Conservation (phyloP, 2,113 vertebrate species). For the Chloebia gouldiae region DNA sequence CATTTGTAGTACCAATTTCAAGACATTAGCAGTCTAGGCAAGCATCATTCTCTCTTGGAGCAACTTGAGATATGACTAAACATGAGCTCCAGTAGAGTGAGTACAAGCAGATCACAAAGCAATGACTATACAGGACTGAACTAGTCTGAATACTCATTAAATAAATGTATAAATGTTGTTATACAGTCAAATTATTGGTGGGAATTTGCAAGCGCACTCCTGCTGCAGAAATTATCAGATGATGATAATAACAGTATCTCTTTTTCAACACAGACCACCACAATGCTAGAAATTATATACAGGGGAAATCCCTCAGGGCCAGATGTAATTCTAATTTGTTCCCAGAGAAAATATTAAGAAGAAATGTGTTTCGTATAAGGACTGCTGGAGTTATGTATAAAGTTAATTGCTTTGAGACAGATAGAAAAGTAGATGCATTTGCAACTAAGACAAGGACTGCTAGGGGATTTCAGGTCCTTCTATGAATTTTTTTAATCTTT, state of each 20-base stretch:
- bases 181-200: not conserved
- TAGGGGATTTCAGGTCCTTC: not conserved
- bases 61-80: not conserved
- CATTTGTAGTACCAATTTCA: not conserved
- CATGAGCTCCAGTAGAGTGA: not conserved
- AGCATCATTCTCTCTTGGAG: not conserved
- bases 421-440: not conserved
- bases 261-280: not conserved
- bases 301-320: not conserved
- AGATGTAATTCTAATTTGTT: not conserved
- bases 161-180: not conserved
- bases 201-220: not conserved
- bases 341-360: not conserved
- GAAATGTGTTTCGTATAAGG: not conserved
- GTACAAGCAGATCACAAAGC: not conserved
- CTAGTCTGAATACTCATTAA: not conserved
- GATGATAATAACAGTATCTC: not conserved
- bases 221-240: not conserved
- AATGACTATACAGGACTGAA: not conserved
- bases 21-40: not conserved
- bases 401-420: not conserved
- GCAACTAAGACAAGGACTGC: not conserved
- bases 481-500: not conserved
- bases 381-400: not conserved
- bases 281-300: not conserved